Conservation (phyloP, 1,140 invertebrate genomes). For the Harpegnathos saltator region DNA sequence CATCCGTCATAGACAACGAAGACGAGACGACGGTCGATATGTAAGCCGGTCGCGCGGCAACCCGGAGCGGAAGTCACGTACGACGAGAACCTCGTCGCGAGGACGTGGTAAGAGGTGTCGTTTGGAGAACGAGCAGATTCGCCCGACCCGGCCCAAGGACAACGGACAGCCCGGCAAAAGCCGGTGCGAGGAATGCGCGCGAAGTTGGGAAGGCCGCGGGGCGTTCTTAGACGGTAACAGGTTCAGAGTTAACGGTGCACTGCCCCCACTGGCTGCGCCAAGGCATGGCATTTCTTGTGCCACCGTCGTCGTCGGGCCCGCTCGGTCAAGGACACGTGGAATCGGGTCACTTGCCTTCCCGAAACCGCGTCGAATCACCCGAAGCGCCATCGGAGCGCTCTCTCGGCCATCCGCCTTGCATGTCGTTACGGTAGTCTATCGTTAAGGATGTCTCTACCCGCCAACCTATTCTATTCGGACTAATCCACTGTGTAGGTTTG, state of each 20-base stretch:
- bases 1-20: neutral
- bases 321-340: slow-evolving; percentile 76
- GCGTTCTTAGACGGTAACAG: slow-evolving; percentile 70
- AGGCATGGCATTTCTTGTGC: slow-evolving; percentile 59
- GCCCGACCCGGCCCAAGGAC: slow-evolving; percentile 32
- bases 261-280: slow-evolving; percentile 60
- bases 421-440: neutral
- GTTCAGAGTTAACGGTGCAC: slow-evolving; percentile 77
- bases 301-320: slow-evolving; percentile 56
- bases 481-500: neutral
- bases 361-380: slow-evolving; percentile 49
- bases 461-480: neutral
- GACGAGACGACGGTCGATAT: neutral
- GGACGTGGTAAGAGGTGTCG: too few relatives aligned
- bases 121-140: slow-evolving; percentile 14
- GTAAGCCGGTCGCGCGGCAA: neutral
- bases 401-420: neutral
- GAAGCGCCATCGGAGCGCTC: neutral
- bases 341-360: slow-evolving; percentile 64
- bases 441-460: too few relatives aligned
- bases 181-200: slow-evolving; percentile 64
- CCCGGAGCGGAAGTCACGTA: neutral
- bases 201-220: slow-evolving; percentile 66
- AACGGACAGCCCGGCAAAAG: slow-evolving; percentile 29
- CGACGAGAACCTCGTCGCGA: neutral